Evolutionary conservation across 2,888 invertebrate genomes (phyloP), one percentile per base, ranked within the genome.

Genomic region (Noctua janthina): DNA sequence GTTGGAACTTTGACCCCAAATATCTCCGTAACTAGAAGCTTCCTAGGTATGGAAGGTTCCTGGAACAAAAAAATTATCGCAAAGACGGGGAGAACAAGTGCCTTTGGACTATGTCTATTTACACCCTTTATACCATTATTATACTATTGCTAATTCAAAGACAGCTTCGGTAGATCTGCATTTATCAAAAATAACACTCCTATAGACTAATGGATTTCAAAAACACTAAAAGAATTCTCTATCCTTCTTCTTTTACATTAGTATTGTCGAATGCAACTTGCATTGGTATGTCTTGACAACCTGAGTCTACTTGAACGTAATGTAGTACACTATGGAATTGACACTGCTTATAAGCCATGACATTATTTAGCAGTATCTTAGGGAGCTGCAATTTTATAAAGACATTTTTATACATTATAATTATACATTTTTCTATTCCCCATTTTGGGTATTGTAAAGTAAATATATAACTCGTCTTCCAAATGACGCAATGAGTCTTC

Each of bases 401-500:
- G 3, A 69, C 68, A 51, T 73, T 66, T 84, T 51, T 67, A 71
- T 56, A 78, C 35, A 64, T 54, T 54, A 29, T 49, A 51, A 51
- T 67, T 67, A 46, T 77, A 81, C 5, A 29, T 69, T 13, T 64
- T 73, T 59, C 2, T 66, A 23, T 51, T 49, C 0, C 79, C 70
- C 17, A 8, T 79, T 54, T 59, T 79, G 79, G 66, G 79, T 68
- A 46, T 46, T 51, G 20, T 76, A 54, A 35, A 68, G n/a, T 43
- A 66, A n/a, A 56, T 23, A 49, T 71, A 35, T 74, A 20, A 46
- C 15, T 62, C 43, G 88, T 87, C 88, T 88, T 90, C 86, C 90
- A 88, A 68, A 59, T 64, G 75, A 75, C 74, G 84, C 29, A 59
- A 49, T 6, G 56, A 70, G 88, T 76, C 88, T 90, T 90, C 90